Conservation (phyloP, 2,113 vertebrate species). For the Ophthalmolycus amberensis region DNA sequence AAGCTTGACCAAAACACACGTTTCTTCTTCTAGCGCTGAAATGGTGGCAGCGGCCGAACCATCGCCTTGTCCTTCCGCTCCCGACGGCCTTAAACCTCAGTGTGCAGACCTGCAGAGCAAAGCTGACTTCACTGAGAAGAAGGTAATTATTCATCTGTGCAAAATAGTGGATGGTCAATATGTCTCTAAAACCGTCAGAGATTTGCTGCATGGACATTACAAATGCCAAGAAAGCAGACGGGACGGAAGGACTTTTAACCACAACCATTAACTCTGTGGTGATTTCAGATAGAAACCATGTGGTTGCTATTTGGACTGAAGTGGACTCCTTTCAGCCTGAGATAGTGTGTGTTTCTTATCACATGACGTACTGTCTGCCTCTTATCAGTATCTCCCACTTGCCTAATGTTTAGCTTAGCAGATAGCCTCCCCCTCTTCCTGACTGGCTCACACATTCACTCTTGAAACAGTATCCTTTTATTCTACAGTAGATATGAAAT, state of each 20-base stretch:
- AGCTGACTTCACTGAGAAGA: constrained; percentile 83
- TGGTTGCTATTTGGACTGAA: constrained; percentile 45
- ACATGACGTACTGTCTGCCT: constrained; percentile 54
- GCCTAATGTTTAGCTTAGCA: constrained; percentile 50
- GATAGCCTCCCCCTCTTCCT: constrained; percentile 11
- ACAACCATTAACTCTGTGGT: not conserved
- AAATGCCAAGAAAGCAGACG: not conserved
- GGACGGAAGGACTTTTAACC: not conserved
- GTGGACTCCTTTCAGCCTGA: constrained; percentile 30
- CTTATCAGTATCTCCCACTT: constrained; percentile 66
- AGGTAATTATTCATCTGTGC: constrained; percentile 76
- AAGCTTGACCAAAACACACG: not conserved
- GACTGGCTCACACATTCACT: constrained; percentile 18
- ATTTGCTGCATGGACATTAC: not conserved
- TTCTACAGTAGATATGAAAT: not conserved
- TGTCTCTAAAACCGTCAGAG: not conserved
- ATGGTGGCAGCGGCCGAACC: constrained; percentile 28
- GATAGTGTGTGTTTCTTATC: constrained; percentile 54
- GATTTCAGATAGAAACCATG: constrained; percentile 47
- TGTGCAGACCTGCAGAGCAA: constrained; percentile 35
- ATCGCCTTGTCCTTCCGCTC: constrained; percentile 1
- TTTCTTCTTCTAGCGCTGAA: constrained; percentile 68
- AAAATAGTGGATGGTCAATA: not conserved
- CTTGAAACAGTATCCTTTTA: not conserved
- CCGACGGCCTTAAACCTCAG: constrained; percentile 35